Base-by-base conservation (phyloP, 2,113 vertebrate genomes). In the Lichenostomus cassidix region DNA sequence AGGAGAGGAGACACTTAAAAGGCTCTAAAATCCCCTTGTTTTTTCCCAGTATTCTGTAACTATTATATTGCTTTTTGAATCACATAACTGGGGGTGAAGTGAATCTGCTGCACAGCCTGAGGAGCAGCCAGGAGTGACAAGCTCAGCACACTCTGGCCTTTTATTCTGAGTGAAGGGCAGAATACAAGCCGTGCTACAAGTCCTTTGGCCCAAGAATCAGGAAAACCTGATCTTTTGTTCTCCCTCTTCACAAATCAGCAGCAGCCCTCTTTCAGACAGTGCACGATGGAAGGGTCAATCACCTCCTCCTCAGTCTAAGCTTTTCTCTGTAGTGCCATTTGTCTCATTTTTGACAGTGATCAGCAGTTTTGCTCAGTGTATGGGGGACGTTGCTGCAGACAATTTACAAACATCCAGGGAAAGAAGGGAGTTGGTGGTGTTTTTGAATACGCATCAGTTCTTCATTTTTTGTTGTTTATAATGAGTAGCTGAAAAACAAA, bases 361-460 rank as follows among this genome's bases (percentile, higher is more conserved):
- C 64, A 62, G 25, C 63, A 71, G 53, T 95, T 97, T 91, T 70
- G 39, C 35, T 52, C 27, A 13, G 39, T 52, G 22, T 50, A 69
- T 2, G 35, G 85, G 83, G 80, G 84, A 44, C 63, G 49, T n/a
- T 84, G 58, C 62, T 92, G 81, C 69, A 89, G 95, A 94, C 92
- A 89, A 95, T 94, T 91, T 85, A 86, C 35, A 95, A 92, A 70
- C 41, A 83, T 93, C 62, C 23, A 52, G 55, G 9, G 83, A 79
- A 68, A 80, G 60, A 78, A 80, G 44, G 20, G 67, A 90, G 76
- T 85, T 89, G 77, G 46, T 7, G 21, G 46, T 75, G 55, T 1
- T 95, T 86, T 87, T 93, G 49, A 89, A 90, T 89, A 92, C 64
- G 1, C 52, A 28, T 37, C 65, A 81, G 9, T n/a, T 89, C 35